Percentiles rank a stretch among this genome's conserved stretches.
Evolutionary conservation across 2,113 vertebrate genomes (phyloP).

Genomic region (Carlito syrichta): DNA sequence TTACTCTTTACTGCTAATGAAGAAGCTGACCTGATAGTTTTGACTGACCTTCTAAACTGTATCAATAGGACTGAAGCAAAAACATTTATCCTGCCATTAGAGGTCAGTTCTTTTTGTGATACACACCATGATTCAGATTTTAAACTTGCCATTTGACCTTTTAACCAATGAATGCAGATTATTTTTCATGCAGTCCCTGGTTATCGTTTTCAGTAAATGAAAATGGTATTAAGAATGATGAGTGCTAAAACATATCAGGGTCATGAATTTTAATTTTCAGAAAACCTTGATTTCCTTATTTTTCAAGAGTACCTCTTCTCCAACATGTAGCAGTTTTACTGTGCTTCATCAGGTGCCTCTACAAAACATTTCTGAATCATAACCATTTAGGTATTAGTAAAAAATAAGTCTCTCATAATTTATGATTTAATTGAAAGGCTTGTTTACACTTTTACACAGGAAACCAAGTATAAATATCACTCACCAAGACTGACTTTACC

Average conservation of each 20-base stretch:
- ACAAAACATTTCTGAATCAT: slow-evolving; percentile 62
- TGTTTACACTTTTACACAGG: not conserved
- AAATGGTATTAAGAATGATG: not conserved
- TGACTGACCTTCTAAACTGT: not conserved
- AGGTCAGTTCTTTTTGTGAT: not conserved
- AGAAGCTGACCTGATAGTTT: not conserved
- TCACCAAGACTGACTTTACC: not conserved
- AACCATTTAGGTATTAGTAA: slow-evolving; percentile 37
- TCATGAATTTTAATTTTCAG: not conserved
- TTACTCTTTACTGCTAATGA: not conserved
- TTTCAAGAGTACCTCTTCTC: not conserved
- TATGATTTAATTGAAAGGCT: slow-evolving; percentile 71
- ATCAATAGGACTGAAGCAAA: not conserved
- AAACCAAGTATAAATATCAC: not conserved
- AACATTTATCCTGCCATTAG: not conserved
- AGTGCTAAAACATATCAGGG: not conserved
- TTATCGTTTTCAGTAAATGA: slow-evolving; percentile 15
- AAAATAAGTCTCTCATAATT: slow-evolving; percentile 64
- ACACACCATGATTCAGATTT: not conserved
- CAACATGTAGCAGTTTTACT: accelerated
- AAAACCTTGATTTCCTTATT: not conserved
- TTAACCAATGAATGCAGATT: not conserved
- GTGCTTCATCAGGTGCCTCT: not conserved
- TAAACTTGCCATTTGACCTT: not conserved
- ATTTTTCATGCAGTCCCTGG: not conserved